These are phyloP conservation scores for Brenthis hecate DNA, from an alignment of 2,888 invertebrate species.

Conservation along the genomic window DNA sequence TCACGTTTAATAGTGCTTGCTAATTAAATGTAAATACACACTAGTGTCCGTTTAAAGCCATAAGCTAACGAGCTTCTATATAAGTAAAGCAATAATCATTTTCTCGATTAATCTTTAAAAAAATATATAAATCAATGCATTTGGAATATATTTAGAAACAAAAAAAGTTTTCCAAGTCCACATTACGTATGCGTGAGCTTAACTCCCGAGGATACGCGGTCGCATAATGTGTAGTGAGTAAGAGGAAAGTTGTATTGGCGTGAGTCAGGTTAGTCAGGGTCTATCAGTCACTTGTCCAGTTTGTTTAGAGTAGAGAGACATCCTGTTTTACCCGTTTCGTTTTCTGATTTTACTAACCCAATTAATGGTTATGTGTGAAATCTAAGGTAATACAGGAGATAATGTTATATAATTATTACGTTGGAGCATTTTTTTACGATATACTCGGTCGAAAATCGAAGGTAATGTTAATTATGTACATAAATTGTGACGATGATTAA, in stretches of 20 bases:
- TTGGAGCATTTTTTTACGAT: neutral
- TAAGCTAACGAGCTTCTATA: no score
- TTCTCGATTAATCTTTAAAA: no score
- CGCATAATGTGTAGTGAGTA: constrained; percentile 47
- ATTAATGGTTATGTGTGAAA: constrained; percentile 7
- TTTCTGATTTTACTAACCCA: constrained; percentile 13
- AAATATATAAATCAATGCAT: no score
- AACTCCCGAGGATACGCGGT: constrained; percentile 48
- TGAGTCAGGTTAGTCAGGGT: constrained; percentile 37
- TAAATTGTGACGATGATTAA: neutral
- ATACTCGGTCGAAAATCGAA: neutral
- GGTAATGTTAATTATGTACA: constrained; percentile 1
- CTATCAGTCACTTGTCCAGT: constrained; percentile 27
- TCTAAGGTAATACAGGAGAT: constrained; percentile 9
- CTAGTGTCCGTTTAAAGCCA: no score
- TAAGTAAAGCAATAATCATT: no score
- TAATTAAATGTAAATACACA: no score
- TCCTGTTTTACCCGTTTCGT: constrained; percentile 19
- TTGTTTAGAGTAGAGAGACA: constrained; percentile 17
- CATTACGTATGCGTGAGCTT: constrained; percentile 37
- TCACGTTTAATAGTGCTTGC: no score
- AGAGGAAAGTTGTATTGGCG: constrained; percentile 52
- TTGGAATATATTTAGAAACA: no score
- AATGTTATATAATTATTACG: constrained; percentile 6
- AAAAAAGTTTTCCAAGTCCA: neutral